Conservation (phyloP, 1,140 invertebrate species). For the Solenopsis invicta region DNA sequence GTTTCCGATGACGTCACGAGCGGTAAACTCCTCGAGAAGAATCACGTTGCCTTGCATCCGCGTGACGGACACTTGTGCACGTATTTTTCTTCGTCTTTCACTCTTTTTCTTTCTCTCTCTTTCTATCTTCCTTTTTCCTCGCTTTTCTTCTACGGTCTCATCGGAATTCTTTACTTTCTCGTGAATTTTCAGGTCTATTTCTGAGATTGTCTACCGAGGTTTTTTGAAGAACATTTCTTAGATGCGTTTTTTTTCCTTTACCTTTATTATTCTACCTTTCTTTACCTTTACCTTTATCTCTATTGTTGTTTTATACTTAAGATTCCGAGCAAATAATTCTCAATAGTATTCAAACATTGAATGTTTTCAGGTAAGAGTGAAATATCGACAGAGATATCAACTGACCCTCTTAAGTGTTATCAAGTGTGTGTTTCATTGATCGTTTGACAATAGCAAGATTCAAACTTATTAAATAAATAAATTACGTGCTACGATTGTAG, state of each 20-base stretch:
- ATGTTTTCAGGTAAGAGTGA: not conserved
- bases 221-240: not conserved
- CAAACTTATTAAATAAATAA: not conserved
- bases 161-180: not conserved
- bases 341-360: not conserved
- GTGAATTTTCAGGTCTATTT: not conserved
- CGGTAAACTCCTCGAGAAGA: slow-evolving; percentile 40
- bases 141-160: not conserved
- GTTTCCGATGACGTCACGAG: slow-evolving; percentile 68
- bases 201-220: not conserved
- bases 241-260: not conserved
- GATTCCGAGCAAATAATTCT: not conserved
- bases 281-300: not conserved
- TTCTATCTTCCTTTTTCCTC: not conserved
- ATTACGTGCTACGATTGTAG: not conserved
- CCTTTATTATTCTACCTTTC: not conserved
- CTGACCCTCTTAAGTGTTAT: not conserved
- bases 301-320: not conserved
- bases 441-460: not conserved
- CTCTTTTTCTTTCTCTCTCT: not conserved
- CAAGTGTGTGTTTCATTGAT: not conserved
- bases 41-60: slow-evolving; percentile 29
- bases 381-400: not conserved
- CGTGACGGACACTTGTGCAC: slow-evolving; percentile 58
- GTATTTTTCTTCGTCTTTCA: not conserved